Conservation (phyloP, 2,113 vertebrate species). For the Helogale parvula region DNA sequence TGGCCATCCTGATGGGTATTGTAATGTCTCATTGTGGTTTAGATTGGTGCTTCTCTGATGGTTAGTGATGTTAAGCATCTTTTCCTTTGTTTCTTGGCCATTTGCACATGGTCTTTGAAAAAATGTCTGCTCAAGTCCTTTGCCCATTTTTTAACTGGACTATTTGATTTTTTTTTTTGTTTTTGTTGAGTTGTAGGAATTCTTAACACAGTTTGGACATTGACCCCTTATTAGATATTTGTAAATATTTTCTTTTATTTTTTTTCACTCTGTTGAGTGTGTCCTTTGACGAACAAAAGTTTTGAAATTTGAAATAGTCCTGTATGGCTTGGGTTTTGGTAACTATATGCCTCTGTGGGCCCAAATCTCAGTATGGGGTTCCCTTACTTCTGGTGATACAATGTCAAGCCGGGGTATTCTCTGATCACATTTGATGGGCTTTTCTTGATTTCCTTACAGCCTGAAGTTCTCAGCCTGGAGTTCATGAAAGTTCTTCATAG, state of each 20-base stretch:
- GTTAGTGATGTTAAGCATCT: not conserved
- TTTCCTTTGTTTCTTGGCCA: not conserved
- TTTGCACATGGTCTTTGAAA: not conserved
- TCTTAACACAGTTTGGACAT: not conserved
- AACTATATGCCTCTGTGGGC: not conserved
- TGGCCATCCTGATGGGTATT: not conserved
- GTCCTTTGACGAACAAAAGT: not conserved
- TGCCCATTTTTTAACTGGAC: not conserved
- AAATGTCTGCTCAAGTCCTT: not conserved
- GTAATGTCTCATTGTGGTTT: not conserved
- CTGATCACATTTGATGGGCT: not conserved
- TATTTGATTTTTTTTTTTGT: not conserved
- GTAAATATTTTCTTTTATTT: not conserved
- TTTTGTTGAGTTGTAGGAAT: not conserved
- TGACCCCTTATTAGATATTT: not conserved
- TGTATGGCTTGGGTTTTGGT: not conserved
- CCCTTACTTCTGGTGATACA: not conserved
- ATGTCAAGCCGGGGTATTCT: not conserved
- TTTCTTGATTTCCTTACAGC: conserved; percentile 74
- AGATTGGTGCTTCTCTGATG: not conserved
- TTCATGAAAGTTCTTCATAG: conserved; percentile 96
- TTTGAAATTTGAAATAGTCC: not conserved
- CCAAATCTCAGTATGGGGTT: no score
- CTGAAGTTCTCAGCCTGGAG: conserved; percentile 93
- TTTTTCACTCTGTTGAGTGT: not conserved